Evolutionary conservation across 2,113 vertebrate species (phyloP), one percentile per base, ranked within the genome.

Genomic region (Nannospalax galili): DNA sequence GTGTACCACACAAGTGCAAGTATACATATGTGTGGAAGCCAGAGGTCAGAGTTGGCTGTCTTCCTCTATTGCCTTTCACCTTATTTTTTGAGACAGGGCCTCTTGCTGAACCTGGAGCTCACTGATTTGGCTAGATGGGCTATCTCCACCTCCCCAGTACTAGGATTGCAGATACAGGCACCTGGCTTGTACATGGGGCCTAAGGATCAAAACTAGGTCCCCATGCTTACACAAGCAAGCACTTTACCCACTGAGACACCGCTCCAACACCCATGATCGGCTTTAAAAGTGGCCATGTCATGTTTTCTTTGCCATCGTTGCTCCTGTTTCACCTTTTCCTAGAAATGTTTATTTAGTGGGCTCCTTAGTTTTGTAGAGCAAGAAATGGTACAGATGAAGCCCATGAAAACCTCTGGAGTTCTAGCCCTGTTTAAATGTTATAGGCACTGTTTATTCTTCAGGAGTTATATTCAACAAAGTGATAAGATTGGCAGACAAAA

Each of bases 311-410:
- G 22, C 64, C 20, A 20, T 84, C 16, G 74, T 92, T 62, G 56
- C 88, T 7, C 74, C 5, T 78, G 52, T 67, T 24, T 77, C 20
- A 58, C 35, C 19, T 82, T 85, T 92, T 87, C 35, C 58, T 73
- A 45, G 30, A 96, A 91, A 65, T 30, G 2, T 45, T n/a, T 93
- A 26, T 37, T 94, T 92, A 88, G 40, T 84, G 56, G 92, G 32
- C 70, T 40, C 64, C 35, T n/a, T 69, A 48, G 30, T 77, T 84
- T 35, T 92, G 45, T 67, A 92, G 74, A 96, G 40, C 45, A 92
- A 88, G 4, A 92, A 45, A 24, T 15, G 40, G 6, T 40, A 60
- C 37, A 70, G 26, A 64, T 28, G 69, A 88, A 90, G 9, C 74
- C 52, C 78, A 3, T 79, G 84, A 65, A 92, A 69, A 32, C 37